Percentiles rank a stretch among this genome's conserved stretches.
phyloP scores from a whole-genome alignment of 1,140 invertebrate species.

The Fopius arisanus region DNA sequence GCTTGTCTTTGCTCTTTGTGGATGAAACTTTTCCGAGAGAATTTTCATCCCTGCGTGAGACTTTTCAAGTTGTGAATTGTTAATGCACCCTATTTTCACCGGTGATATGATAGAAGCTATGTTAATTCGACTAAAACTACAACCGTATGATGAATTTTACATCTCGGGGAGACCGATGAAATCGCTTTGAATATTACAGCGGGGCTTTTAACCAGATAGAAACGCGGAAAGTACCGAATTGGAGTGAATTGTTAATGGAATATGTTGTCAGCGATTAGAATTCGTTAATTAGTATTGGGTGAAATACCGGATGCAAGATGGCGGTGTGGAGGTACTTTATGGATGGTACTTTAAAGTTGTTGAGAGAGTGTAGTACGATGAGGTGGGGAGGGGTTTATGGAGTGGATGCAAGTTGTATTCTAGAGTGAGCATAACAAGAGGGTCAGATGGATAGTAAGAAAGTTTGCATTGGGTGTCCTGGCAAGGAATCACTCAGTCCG shows the following conservation, averaged over 20 bases:
- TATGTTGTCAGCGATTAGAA: neutral
- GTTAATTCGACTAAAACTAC: neutral
- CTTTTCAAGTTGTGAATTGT: neutral
- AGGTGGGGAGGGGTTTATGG: neutral
- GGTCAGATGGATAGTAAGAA: neutral
- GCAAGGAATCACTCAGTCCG: neutral
- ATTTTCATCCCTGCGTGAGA: neutral
- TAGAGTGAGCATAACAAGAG: constrained; percentile 2
- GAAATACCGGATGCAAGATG: neutral
- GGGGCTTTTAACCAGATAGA: neutral
- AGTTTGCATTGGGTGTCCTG: neutral
- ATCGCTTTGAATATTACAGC: neutral
- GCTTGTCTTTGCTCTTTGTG: neutral
- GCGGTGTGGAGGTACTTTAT: neutral
- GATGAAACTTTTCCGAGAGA: neutral
- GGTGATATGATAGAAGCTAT: neutral
- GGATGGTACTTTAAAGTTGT: constrained; percentile 8
- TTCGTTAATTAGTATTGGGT: neutral
- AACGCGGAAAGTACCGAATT: neutral
- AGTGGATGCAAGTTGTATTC: constrained; percentile 2
- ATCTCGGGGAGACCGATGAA: neutral
- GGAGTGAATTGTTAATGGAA: neutral
- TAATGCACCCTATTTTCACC: neutral
- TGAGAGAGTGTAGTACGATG: neutral
- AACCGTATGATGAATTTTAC: neutral